phyloP scores from a whole-genome alignment of 2,888 invertebrate genomes.

The Entomobrya proxima region DNA sequence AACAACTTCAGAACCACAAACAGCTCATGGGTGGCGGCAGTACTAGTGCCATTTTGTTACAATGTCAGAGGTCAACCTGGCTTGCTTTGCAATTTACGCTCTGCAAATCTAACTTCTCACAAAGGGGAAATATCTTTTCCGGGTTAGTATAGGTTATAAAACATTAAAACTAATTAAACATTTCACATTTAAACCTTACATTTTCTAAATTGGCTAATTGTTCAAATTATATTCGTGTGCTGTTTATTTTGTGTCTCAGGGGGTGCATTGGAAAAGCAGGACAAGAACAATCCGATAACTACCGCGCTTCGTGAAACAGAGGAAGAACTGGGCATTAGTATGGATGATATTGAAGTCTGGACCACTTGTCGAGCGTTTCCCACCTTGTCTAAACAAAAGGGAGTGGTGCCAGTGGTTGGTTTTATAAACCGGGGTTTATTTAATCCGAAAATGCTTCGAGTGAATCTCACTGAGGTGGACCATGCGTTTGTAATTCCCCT shows the following conservation, averaged over 20 bases:
- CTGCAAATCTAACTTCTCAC: constrained; percentile 83
- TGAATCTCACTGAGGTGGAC: constrained; percentile 86
- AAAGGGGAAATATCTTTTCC: constrained; percentile 91
- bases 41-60: constrained; percentile 87
- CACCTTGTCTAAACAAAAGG: constrained; percentile 78
- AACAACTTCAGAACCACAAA: too few species aligned
- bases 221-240: background rate
- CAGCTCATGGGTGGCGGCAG: constrained; percentile 82
- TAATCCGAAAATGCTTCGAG: constrained; percentile 80
- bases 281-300: constrained; percentile 81
- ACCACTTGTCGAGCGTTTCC: constrained; percentile 69
- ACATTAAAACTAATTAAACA: too few species aligned
- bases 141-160: too few species aligned
- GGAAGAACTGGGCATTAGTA: constrained; percentile 88
- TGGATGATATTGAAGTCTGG: constrained; percentile 84
- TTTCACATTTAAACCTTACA: too few species aligned
- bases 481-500: constrained; percentile 86
- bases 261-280: constrained; percentile 76
- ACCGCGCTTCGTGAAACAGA: constrained; percentile 90
- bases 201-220: constrained; percentile 78
- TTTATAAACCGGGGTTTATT: constrained; percentile 79
- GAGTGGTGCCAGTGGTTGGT: constrained; percentile 86
- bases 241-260: too few species aligned
- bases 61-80: constrained; percentile 83
- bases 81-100: constrained; percentile 88